These are phyloP conservation scores for Notechis scutatus DNA, from an alignment of 2,113 vertebrate species.

Conservation along the genomic window DNA sequence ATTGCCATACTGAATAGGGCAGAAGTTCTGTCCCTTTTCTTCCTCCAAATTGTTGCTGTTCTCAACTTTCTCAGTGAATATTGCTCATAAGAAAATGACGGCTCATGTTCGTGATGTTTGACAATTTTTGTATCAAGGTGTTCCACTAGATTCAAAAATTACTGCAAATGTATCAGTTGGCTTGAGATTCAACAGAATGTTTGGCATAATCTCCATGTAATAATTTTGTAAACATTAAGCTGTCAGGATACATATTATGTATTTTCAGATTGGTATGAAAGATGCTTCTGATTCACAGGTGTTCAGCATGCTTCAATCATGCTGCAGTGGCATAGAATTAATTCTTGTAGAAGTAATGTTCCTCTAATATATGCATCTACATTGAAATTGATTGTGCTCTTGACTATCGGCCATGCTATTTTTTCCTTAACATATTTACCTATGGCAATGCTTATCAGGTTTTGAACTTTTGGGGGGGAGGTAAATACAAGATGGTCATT, in stretches of 20 bases:
- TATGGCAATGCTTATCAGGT: background rate
- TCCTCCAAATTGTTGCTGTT: background rate
- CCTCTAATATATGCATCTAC: background rate
- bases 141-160: background rate
- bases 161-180: background rate
- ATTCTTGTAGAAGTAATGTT: background rate
- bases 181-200: background rate
- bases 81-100: background rate
- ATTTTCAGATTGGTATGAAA: background rate
- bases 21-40: background rate
- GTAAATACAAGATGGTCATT: background rate
- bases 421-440: background rate
- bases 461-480: background rate
- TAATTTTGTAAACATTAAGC: background rate
- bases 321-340: background rate
- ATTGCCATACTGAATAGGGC: background rate
- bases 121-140: background rate
- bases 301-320: background rate
- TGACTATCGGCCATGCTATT: background rate
- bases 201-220: background rate
- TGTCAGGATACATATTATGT: background rate
- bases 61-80: background rate
- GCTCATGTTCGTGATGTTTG: background rate
- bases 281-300: background rate
- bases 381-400: background rate